Evolutionary conservation across 2,888 invertebrate genomes (phyloP).

Genomic region (Pantelozetes paolii): DNA sequence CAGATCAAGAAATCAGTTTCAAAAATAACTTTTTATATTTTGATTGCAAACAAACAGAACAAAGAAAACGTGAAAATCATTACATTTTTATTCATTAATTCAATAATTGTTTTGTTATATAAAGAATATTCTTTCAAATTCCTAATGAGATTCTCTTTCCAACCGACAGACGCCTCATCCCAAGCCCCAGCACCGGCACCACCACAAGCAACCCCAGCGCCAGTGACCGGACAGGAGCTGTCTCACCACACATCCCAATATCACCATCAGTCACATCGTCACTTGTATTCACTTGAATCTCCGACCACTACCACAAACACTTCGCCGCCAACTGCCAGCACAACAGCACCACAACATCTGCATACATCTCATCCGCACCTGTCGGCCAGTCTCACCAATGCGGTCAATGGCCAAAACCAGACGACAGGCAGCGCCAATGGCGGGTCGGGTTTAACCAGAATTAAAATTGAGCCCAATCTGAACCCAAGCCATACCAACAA

Average conservation of each 20-base stretch:
- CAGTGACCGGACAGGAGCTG: conserved; percentile 20
- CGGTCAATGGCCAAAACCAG: conserved; percentile 38
- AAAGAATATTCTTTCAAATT: neutral
- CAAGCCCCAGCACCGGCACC: conserved; percentile 54
- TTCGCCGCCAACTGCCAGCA: conserved; percentile 3
- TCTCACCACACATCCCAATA: conserved; percentile 14
- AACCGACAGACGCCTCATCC: conserved; percentile 13
- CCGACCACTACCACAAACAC: conserved; percentile 29
- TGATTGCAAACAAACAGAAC: neutral
- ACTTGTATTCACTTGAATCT: conserved; percentile 40
- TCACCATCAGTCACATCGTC: conserved; percentile 32
- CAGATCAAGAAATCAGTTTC: neutral
- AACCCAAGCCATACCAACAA: neutral
- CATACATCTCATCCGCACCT: conserved; percentile 40
- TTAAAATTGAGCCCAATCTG: neutral
- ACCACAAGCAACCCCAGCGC: conserved; percentile 51
- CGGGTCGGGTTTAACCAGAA: neutral
- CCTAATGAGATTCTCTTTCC: neutral
- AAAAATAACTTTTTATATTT: neutral
- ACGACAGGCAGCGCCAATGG: neutral
- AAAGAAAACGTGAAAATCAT: too few species aligned
- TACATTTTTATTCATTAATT: too few species aligned
- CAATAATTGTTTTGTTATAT: too few species aligned
- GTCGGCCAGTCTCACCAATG: conserved; percentile 38
- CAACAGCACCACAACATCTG: conserved; percentile 40